Evolutionary conservation across 2,888 invertebrate species (phyloP), one percentile per base, ranked within the genome.

Genomic region (Papilio demoleus): DNA sequence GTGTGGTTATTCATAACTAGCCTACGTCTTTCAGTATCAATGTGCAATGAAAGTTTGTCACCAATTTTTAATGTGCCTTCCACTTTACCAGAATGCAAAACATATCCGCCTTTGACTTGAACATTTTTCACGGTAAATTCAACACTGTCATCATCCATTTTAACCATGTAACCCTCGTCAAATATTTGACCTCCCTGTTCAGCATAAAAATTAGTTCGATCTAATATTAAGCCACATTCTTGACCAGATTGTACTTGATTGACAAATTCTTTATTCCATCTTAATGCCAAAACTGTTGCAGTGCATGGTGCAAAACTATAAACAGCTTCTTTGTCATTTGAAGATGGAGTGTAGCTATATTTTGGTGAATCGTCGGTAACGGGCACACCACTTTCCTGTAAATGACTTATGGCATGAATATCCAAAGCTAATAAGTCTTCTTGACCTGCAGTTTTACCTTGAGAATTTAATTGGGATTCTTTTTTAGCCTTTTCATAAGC

Each of bases 1-100:
- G 99, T 97, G 90, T 99, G 99, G 91, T 99, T 99, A 85, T 97
- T 98, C 99, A 99, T 99, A n/a, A 99, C 94, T 36, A 97, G 93
- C 79, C 97, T 94, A 78, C 99, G 94, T 67, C 99, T 95, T 68
- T 95, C 94, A 68, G 95, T 95, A 86, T 99, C 99, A 70, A 99
- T 94, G 74, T 96, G 94, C 56, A 98, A 93, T 68, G 93, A 93
- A 50, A 99, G 93, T 79, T 94, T 94, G 88, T 99, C 99, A 0
- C 99, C 99, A 70, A 97, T 95, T 77, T 93, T 94, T 14, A 99
- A 87, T 0, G 89, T 93, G 24, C 97, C 99, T 88, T 98, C 98
- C 12, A 98, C 94, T 70, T 95, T 95, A 34, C 99, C 99, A 74
- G 97, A 95, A 81, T 99, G 99, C 31, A 99, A 92, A 34, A 99